Evolutionary conservation across 2,888 invertebrate genomes (phyloP), one percentile per base, ranked within the genome.

Genomic region (Mantis religiosa): DNA sequence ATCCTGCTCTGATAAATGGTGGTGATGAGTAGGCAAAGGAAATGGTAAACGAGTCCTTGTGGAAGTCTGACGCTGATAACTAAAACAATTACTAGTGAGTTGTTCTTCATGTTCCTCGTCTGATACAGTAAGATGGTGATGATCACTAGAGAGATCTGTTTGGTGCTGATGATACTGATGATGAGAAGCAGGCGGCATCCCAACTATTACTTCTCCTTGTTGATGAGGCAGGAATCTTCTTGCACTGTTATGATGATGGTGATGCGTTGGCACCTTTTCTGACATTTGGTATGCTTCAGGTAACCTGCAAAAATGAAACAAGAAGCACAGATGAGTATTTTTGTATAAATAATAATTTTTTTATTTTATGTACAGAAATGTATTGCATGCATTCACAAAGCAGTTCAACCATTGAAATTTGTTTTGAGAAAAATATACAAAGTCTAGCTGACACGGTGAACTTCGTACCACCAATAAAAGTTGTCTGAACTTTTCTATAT

Each of bases 81-180:
- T 90, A 81, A 90, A 90, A 71, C 89, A 89, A 28, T 90, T 89
- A 83, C 90, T 89, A 28, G 89, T 86, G 27, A 90, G 87, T 47
- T 89, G 88, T 27, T 88, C 83, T 12, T 88, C 87, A 81, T 87
- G 82, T 20, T 71, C 54, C 25, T 71, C 54, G 20, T 71, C 54
- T 71, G 54, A 71, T 25, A 71, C 54, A 6, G 54, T 71, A 71
- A 71, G 88, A 41, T 88, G 86, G 27, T 88, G 88, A 87, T 87
- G 88, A 6, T 28, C 54, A 81, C 54, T 25, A 71, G 54, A 71
- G 6, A 71, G 54, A 25, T 71, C 54, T 71, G 54, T 71, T 71
- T 71, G 54, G 54, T 71, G 54, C 71, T 85, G 85, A 47, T 89
- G 86, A 27, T 86, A 89, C 28, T 82, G 89, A 87, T 86, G 87